Evolutionary conservation across 2,888 invertebrate species (phyloP).

Genomic region (Augochlorella aurata): DNA sequence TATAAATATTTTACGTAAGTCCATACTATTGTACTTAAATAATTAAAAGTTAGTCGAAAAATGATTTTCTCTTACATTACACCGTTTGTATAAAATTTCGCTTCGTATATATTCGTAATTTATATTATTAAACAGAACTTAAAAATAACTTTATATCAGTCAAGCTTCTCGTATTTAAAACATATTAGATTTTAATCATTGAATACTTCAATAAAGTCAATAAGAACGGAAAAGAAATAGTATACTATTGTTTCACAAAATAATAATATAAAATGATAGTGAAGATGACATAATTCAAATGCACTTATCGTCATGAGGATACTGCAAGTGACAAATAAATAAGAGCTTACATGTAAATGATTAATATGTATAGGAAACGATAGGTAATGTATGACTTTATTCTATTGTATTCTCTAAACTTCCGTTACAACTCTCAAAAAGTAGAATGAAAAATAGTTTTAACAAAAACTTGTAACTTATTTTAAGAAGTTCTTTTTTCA

Average conservation of each 20-base stretch:
- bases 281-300: slow-evolving; percentile 59
- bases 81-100: slow-evolving; percentile 40
- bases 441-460: slow-evolving; percentile 6
- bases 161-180: slow-evolving; percentile 36
- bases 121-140: slow-evolving; percentile 24
- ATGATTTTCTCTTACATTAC: slow-evolving; percentile 26
- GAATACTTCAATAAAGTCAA: slow-evolving; percentile 20
- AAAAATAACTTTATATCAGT: slow-evolving; percentile 37
- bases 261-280: slow-evolving; percentile 34
- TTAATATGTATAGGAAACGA: slow-evolving; percentile 49
- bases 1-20: slow-evolving; percentile 16
- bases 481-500: slow-evolving; percentile 5
- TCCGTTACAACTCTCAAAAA: slow-evolving; percentile 37
- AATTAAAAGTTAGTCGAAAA: slow-evolving; percentile 29
- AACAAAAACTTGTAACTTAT: slow-evolving; percentile 10
- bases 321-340: slow-evolving; percentile 65
- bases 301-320: slow-evolving; percentile 59
- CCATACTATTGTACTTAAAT: slow-evolving; percentile 29
- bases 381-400: slow-evolving; percentile 43
- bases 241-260: slow-evolving; percentile 12
- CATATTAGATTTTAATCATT: slow-evolving; percentile 18
- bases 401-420: slow-evolving; percentile 42
- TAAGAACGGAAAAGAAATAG: slow-evolving; percentile 29
- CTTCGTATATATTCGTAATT: slow-evolving; percentile 15
- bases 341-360: slow-evolving; percentile 53